phyloP scores from a whole-genome alignment of 2,797 vertebrate species.

The Rhodeus uyekii region DNA sequence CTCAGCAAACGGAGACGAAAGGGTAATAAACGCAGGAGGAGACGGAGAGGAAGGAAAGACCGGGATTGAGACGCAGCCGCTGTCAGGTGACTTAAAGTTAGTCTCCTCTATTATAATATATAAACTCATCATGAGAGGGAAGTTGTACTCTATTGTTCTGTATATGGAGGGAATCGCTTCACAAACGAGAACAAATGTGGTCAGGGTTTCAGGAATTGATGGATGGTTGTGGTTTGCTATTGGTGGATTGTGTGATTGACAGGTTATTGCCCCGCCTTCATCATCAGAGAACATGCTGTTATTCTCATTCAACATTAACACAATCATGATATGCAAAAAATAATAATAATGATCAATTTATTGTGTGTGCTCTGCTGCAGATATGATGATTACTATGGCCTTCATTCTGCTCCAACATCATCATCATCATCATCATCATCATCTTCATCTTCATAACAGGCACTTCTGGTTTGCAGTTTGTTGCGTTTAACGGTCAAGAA shows the following conservation, averaged over 20 bases:
- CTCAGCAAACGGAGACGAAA: slow-evolving; percentile 70
- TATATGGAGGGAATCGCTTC: not conserved
- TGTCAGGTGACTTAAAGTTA: not conserved
- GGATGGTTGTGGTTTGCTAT: not conserved
- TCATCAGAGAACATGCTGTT: too few relatives aligned
- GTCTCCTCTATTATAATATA: too few relatives aligned
- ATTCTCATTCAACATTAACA: not conserved
- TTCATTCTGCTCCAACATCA: not conserved
- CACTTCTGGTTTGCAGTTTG: not conserved
- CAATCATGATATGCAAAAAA: not conserved
- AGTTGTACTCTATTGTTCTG: not conserved
- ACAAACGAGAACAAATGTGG: not conserved
- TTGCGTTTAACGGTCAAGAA: not conserved
- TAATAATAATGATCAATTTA: not conserved
- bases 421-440: not conserved
- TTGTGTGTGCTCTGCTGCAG: slow-evolving; percentile 52
- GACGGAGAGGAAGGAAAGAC: slow-evolving; percentile 73
- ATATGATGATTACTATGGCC: slow-evolving; percentile 11
- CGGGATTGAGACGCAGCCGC: slow-evolving; percentile 22
- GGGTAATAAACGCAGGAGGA: slow-evolving; percentile 74
- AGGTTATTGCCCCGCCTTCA: not conserved
- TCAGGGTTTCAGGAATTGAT: not conserved
- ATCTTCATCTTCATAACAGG: not conserved
- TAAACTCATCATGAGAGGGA: too few relatives aligned
- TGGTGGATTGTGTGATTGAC: too few relatives aligned